phyloP scores from a whole-genome alignment of 1,140 invertebrate species.

The Saccostrea glomerata region DNA sequence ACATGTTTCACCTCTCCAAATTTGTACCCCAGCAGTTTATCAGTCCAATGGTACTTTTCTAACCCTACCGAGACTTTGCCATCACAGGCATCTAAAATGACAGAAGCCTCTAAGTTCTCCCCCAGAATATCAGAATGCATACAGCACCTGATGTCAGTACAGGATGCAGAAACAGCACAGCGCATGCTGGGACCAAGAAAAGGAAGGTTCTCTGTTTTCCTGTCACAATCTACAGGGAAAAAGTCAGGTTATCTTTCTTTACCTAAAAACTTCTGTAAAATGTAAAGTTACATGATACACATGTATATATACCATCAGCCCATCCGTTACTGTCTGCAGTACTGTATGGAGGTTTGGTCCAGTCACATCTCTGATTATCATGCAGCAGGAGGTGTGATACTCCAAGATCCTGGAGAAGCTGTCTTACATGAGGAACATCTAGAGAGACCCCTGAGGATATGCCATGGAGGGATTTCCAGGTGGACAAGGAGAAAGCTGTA shows the following conservation, averaged over 20 bases:
- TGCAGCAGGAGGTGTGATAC: slow-evolving; percentile 40
- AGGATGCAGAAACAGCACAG: slow-evolving; percentile 6
- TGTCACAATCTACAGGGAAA: neutral
- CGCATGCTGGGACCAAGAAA: neutral
- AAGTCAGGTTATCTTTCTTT: neutral
- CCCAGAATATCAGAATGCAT: slow-evolving; percentile 38
- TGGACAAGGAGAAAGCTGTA: slow-evolving; percentile 44
- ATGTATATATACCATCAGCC: slow-evolving; percentile 35
- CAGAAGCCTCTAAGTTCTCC: slow-evolving; percentile 44
- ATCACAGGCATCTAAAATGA: slow-evolving; percentile 51
- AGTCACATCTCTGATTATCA: slow-evolving; percentile 40
- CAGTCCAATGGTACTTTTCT: slow-evolving; percentile 47
- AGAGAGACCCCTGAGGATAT: slow-evolving; percentile 3
- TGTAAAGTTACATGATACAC: too few relatives aligned
- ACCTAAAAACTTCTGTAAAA: too few relatives aligned
- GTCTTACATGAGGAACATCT: slow-evolving; percentile 11
- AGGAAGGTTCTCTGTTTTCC: neutral
- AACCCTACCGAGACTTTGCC: slow-evolving; percentile 49
- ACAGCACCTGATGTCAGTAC: slow-evolving; percentile 55
- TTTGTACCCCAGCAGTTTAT: slow-evolving; percentile 49
- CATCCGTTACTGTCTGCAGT: slow-evolving; percentile 22
- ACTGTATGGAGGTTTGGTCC: neutral
- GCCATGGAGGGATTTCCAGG: slow-evolving; percentile 38
- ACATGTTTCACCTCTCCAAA: slow-evolving; percentile 36
- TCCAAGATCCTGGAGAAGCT: slow-evolving; percentile 45